These are phyloP conservation scores for Papilio polyxenes DNA, from an alignment of 1,140 invertebrate species.

Conservation along the genomic window DNA sequence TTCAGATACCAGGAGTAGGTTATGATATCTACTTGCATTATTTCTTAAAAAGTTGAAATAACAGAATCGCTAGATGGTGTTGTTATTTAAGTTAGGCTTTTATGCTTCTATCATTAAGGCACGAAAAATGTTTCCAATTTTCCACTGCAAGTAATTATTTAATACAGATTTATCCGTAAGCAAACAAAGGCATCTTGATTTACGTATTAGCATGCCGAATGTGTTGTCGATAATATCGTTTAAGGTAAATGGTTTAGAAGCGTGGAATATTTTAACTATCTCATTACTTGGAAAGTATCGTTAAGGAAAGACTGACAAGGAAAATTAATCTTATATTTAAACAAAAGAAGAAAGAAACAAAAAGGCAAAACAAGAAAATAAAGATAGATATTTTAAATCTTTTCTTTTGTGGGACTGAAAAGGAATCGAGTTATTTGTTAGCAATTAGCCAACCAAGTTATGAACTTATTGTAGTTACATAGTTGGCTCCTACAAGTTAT, in stretches of 20 bases:
- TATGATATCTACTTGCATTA: no score
- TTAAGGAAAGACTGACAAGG: background rate
- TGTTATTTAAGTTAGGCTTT: background rate
- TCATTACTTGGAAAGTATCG: constrained; percentile 6
- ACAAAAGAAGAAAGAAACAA: background rate
- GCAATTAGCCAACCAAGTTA: background rate
- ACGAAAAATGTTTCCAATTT: background rate
- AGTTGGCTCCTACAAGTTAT: background rate
- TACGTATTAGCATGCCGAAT: background rate
- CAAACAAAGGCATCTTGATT: background rate
- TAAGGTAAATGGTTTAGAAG: background rate
- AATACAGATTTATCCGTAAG: no score
- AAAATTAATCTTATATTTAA: background rate
- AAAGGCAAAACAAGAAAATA: background rate
- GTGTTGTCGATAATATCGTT: background rate
- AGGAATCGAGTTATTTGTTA: no score
- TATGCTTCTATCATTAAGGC: background rate
- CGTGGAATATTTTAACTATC: background rate
- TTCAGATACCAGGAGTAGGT: no score
- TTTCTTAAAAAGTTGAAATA: no score
- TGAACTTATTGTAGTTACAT: background rate
- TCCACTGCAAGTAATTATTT: no score
- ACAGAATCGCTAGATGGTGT: no score
- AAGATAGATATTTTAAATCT: background rate
- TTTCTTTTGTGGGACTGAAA: no score